These are phyloP conservation scores for Vombatus ursinus DNA, from an alignment of 2,113 vertebrate genomes.

Conservation along the genomic window DNA sequence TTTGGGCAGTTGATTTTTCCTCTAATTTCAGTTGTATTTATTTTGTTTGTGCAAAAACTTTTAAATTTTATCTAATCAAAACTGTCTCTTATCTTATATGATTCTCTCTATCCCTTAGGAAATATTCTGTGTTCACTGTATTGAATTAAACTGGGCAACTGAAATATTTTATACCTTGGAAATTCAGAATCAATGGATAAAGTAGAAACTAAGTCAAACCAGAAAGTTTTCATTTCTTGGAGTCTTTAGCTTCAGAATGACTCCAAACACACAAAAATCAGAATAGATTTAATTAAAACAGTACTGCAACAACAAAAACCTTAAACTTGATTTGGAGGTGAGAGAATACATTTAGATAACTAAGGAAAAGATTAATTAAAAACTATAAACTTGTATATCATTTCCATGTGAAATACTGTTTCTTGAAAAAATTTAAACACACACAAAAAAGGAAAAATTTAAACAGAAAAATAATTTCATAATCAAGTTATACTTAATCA, in stretches of 20 bases:
- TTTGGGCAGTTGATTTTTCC: not conserved
- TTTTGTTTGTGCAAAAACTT: not conserved
- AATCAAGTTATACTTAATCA: conserved; percentile 50
- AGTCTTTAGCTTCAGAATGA: conserved; percentile 41
- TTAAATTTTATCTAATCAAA: not conserved
- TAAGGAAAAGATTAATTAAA: conserved; percentile 38
- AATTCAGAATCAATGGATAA: conserved; percentile 47
- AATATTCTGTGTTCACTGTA: not conserved
- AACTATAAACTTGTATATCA: not conserved
- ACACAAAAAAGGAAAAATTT: no score
- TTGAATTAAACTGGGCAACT: not conserved
- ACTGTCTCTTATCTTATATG: not conserved
- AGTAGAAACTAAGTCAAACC: conserved; percentile 13
- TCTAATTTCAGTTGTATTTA: not conserved
- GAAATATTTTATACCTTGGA: not conserved
- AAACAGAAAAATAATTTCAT: conserved; percentile 47
- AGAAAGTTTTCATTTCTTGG: conserved; percentile 24
- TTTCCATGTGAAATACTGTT: conserved; percentile 15
- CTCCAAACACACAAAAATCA: conserved; percentile 53
- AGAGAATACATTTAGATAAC: not conserved
- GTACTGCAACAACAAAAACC: not conserved
- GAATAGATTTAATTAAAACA: not conserved
- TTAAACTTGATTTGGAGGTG: not conserved
- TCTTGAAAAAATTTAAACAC: conserved; percentile 27
- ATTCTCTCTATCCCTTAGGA: not conserved